Base-by-base conservation (phyloP, 1,140 invertebrate genomes). In the Pectinophora gossypiella region DNA sequence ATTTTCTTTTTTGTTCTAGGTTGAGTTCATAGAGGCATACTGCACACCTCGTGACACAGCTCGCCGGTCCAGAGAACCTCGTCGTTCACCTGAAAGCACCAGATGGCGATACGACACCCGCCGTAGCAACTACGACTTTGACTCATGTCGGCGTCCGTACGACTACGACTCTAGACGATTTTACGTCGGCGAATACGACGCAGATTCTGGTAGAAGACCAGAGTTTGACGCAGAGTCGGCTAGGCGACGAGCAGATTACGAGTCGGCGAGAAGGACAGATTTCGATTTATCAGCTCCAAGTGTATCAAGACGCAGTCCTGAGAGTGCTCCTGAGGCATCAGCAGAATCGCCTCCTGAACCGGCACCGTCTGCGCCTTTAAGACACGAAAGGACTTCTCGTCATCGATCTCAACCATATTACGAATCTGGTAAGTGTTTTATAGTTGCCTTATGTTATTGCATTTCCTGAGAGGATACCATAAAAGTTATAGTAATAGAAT, bases 21-120 rank as follows among this genome's bases (percentile, higher is more conserved):
- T 91, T 66, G 89, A 90, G 72, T 87, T 91, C 48, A 72, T 91
- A 78, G 90, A 91, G 68, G 88, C 88, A 46, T 91, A 91, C 63
- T 91, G 90, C 65, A 90, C 88, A 61, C 90, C 90, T 6, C 81
- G 88, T 22, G 90, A 91, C 68, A 89, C 88, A 64, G 85, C 80
- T n/a, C 76, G 88, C 51, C 76, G 79, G 16, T 83, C 81, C 10
- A 59, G 81, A 27, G 79, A 86, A 43, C 69, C 78, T 6, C 69
- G 81, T 19, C 79, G 78, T 0, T 84, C 82, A 3, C 83, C 81
- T 1, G 79, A 86, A 51, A 65, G 76, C 45, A 66, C 72, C 58
- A 72, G 69, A 85, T 84, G 83, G 81, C 71, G 77, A 13, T 76
- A 80, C 72, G 76, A 83, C 12, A 72, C 72, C 13, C 70, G 74